Percentiles rank a stretch among this genome's conserved stretches.
These are phyloP conservation scores for Hydrolagus affinis DNA, from an alignment of 2,113 vertebrate species.

Conservation along the genomic window DNA sequence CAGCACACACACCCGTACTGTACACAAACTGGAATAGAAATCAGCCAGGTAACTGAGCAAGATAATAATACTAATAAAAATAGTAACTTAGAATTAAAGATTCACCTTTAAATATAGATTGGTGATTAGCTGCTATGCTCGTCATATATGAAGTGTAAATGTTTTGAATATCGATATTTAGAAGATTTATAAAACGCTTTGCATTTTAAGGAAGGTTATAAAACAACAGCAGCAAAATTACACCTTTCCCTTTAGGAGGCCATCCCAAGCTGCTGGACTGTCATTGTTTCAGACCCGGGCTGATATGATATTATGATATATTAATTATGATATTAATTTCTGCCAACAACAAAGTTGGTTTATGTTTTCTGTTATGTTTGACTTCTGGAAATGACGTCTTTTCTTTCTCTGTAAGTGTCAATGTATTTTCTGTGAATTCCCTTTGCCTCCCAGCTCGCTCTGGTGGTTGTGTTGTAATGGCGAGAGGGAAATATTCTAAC, in stretches of 20 bases:
- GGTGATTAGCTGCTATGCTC: slow-evolving; percentile 39
- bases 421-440: neutral
- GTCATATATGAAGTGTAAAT: slow-evolving; percentile 44
- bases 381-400: no score
- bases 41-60: slow-evolving; percentile 64
- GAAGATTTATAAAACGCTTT: slow-evolving; percentile 36
- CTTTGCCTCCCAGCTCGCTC: slow-evolving; percentile 53
- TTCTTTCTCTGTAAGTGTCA: neutral
- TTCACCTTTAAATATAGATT: slow-evolving; percentile 38
- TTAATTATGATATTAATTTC: no score
- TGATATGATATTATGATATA: no score
- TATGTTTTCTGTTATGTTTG: no score
- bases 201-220: neutral
- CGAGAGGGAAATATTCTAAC: slow-evolving; percentile 60
- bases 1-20: slow-evolving; percentile 43
- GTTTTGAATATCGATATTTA: slow-evolving; percentile 31
- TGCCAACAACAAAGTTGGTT: no score
- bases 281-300: no score
- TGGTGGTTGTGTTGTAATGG: slow-evolving; percentile 77
- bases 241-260: no score
- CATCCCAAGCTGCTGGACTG: no score
- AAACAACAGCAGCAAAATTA: neutral
- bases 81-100: slow-evolving; percentile 28
- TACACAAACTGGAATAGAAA: slow-evolving; percentile 82
- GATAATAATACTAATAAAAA: neutral